Evolutionary conservation across 2,113 vertebrate genomes (phyloP), one percentile per base, ranked within the genome.

Genomic region (Eubucco bourcierii): DNA sequence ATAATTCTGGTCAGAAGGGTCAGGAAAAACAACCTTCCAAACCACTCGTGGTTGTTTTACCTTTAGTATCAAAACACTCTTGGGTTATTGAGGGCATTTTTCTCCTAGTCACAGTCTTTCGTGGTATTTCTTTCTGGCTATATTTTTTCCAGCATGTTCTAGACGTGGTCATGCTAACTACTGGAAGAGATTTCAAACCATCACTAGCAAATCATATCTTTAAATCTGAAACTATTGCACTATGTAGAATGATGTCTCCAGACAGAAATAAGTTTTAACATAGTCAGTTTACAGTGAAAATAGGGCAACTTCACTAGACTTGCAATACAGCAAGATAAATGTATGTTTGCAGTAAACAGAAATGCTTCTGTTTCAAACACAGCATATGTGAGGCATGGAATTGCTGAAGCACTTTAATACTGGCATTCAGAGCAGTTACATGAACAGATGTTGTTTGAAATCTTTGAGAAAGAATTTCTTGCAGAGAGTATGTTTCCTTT

Each of bases 381-480:
- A n/a, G 47, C 53, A 77, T 84, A 65, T 94, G 74, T 71, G 67
- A 90, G 68, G 47, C 82, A 90, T n/a, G 47, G 88, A 92, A 89
- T 55, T 95, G 37, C 73, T 64, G 55, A 90, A 84, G 46, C 0
- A 33, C 56, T 70, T 90, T 95, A 87, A 94, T 95, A 80, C 34
- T 91, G 84, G 29, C 70, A 85, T 93, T 94, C 72, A 93, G 28
- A 78, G 50, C n/a, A 68, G 41, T 84, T 96, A 65, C 16, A 78
- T 63, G 72, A 91, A 92, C 75, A 97, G 84, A 87, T 96, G 87
- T 80, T 86, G 78, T 91, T 95, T 97, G 85, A 96, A 95, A 92
- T 96, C 50, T 85, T 87, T 34, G 80, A 29, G 74, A 90, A 95
- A 59, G 3, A 71, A 60, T 88, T 94, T 87, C 76, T 85, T 64